Conservation (phyloP, 2,888 invertebrate genomes). For the Netelia inedita region DNA sequence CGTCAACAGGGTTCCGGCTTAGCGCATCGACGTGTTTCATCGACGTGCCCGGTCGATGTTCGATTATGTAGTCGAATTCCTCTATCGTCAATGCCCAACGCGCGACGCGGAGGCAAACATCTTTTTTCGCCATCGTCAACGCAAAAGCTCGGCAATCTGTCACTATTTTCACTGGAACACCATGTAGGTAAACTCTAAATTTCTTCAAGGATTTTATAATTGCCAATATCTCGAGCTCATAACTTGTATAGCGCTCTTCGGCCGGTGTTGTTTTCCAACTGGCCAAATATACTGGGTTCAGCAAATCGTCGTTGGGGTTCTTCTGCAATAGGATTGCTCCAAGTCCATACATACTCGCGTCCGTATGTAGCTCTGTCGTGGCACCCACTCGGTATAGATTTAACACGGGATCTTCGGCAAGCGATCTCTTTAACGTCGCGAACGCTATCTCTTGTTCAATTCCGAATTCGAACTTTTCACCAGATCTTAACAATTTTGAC, state of each 20-base stretch:
- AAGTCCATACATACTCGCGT: slow-evolving; percentile 41
- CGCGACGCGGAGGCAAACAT: slow-evolving; percentile 11
- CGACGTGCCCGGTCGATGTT: slow-evolving; percentile 31
- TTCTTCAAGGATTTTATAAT: slow-evolving; percentile 26
- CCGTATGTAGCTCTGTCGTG: slow-evolving; percentile 67
- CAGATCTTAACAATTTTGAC: slow-evolving; percentile 33
- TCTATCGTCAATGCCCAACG: slow-evolving; percentile 17
- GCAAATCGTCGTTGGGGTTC: slow-evolving; percentile 2
- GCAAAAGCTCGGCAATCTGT: slow-evolving; percentile 45
- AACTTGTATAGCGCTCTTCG: slow-evolving; percentile 34
- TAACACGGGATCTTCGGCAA: slow-evolving; percentile 56
- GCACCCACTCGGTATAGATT: slow-evolving; percentile 56
- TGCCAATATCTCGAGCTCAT: slow-evolving; percentile 35
- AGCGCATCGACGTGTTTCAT: slow-evolving; percentile 58
- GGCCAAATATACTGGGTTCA: slow-evolving; percentile 26
- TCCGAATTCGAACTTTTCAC: slow-evolving; percentile 38
- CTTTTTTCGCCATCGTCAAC: slow-evolving; percentile 44
- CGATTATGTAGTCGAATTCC: slow-evolving; percentile 43
- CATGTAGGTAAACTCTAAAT: slow-evolving; percentile 27
- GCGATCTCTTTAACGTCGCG: slow-evolving; percentile 38
- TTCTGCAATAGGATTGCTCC: slow-evolving; percentile 27
- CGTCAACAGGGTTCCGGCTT: slow-evolving; percentile 40
- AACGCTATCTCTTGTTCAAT: slow-evolving; percentile 45
- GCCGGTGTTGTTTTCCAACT: slow-evolving; percentile 37
- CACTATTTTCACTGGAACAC: slow-evolving; percentile 44